A percentile compares a stretch with the other conserved stretches of the same genome.
phyloP scores from a whole-genome alignment of 2,888 invertebrate genomes.

The Athrips mouffetella region DNA sequence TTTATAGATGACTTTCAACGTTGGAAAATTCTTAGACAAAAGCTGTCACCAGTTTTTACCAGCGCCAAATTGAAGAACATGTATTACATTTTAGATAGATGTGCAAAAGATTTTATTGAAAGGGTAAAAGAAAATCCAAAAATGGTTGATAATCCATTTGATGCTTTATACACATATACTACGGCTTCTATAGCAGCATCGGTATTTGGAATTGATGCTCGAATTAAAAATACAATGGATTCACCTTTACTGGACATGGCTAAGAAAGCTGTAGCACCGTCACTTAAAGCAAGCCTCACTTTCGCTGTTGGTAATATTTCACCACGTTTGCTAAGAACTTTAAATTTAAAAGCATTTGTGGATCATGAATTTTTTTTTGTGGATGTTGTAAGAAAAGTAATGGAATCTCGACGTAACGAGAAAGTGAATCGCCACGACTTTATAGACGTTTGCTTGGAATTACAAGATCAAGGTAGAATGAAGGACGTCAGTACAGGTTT shows the following conservation, averaged over 20 bases:
- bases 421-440: conserved; percentile 44
- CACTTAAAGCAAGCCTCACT: conserved; percentile 30
- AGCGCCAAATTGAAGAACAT: conserved; percentile 56
- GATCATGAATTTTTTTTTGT: conserved; percentile 51
- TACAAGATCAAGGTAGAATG: conserved; percentile 49
- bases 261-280: conserved; percentile 37
- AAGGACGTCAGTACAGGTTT: conserved; percentile 43
- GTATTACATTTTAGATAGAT: conserved; percentile 52
- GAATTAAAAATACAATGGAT: conserved; percentile 48
- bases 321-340: conserved; percentile 37
- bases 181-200: conserved; percentile 54
- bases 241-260: conserved; percentile 53
- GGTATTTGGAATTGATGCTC: conserved; percentile 62
- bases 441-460: conserved; percentile 48
- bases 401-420: conserved; percentile 36
- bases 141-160: conserved; percentile 37
- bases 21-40: conserved; percentile 60
- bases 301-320: conserved; percentile 31
- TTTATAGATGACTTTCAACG: conserved; percentile 44
- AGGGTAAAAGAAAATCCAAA: conserved; percentile 36
- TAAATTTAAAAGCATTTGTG: conserved; percentile 45
- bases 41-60: conserved; percentile 58
- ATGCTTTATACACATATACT: conserved; percentile 46
- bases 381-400: conserved; percentile 44
- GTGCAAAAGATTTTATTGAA: conserved; percentile 47